These are phyloP conservation scores for Motacilla tschutschensis DNA, from an alignment of 2,113 vertebrate species.

Conservation along the genomic window DNA sequence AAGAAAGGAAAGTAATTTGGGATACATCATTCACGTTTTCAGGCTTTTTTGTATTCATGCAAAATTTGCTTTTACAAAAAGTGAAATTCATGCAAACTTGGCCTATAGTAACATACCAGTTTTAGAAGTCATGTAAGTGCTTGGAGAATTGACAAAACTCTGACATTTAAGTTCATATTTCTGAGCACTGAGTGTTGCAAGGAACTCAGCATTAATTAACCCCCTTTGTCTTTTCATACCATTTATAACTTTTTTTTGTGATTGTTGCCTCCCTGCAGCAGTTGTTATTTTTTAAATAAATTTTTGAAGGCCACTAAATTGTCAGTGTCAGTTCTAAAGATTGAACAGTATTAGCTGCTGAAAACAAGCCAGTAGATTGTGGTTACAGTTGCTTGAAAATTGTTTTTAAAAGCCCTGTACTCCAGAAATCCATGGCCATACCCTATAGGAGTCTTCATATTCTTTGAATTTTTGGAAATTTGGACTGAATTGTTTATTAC, in stretches of 20 bases:
- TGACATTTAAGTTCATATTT: neutral
- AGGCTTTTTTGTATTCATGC: neutral
- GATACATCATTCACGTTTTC: neutral
- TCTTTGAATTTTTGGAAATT: neutral
- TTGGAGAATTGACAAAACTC: neutral
- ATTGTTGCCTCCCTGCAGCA: neutral
- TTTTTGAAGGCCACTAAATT: neutral
- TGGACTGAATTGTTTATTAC: neutral
- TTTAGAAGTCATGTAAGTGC: neutral
- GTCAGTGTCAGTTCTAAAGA: neutral
- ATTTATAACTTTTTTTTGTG: neutral
- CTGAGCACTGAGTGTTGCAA: neutral
- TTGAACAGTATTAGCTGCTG: neutral
- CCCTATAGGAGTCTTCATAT: neutral
- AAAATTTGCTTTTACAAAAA: neutral
- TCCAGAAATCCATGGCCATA: neutral
- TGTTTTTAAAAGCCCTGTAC: neutral
- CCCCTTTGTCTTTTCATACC: neutral
- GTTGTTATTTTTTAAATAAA: neutral
- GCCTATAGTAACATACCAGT: neutral
- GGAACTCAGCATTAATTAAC: neutral
- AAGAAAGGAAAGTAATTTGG: neutral
- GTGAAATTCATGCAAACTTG: neutral
- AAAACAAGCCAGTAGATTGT: neutral
- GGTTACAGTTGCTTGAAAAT: neutral